Conservation (phyloP, 2,113 vertebrate species). For the Vombatus ursinus region DNA sequence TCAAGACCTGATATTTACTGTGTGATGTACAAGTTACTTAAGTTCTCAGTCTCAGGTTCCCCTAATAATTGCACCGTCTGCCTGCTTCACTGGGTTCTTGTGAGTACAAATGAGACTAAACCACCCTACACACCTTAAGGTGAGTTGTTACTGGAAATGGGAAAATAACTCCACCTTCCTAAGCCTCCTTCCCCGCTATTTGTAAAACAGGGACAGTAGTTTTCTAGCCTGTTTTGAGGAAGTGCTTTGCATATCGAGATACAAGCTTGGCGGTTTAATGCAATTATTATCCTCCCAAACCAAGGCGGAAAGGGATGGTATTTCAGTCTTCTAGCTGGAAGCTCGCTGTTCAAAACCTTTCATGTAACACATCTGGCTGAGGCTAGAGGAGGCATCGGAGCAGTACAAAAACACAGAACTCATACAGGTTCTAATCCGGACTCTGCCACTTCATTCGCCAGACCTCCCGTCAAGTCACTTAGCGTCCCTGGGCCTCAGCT, state of each 20-base stretch:
- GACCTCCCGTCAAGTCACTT: neutral
- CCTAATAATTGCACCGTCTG: neutral
- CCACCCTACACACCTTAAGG: neutral
- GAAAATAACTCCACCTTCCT: neutral
- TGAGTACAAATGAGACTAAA: neutral
- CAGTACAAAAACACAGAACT: neutral
- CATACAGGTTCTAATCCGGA: neutral
- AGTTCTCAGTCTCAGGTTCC: neutral
- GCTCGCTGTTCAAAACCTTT: neutral
- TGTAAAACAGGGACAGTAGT: neutral
- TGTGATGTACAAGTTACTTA: neutral
- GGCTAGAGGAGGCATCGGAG: too few relatives aligned
- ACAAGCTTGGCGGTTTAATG: neutral
- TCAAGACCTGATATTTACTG: neutral
- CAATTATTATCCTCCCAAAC: neutral
- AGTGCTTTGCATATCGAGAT: neutral
- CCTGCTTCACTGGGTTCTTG: neutral
- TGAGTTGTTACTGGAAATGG: neutral
- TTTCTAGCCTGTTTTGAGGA: neutral
- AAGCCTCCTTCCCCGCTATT: neutral
- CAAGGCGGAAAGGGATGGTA: neutral
- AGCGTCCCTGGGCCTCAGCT: neutral
- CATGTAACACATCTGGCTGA: neutral
- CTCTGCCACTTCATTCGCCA: neutral
- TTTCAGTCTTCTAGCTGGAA: neutral